Base-by-base conservation (phyloP, 2,113 vertebrate species). In the Catagonus wagneri region DNA sequence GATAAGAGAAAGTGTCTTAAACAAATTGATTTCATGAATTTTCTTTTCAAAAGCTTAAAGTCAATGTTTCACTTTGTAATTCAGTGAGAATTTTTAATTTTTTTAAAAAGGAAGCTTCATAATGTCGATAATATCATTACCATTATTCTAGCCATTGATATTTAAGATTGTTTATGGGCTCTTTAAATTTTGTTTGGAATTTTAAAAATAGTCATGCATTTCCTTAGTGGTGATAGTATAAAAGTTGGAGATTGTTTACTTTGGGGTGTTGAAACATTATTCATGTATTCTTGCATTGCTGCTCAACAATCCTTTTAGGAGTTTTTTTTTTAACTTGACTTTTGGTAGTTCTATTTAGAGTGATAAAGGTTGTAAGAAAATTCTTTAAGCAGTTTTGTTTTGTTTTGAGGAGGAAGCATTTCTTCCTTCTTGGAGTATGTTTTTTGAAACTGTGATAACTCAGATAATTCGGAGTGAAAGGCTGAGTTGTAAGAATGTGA, bases 131-230 rank as follows among this genome's bases (percentile, higher is more conserved):
- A 44, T 90, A 71, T 79, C 36, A 56, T 89, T 72, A 36, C 36
- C 19, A 50, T 89, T 90, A 20, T 61, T 90, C 44, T 39, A 52
- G 34, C 61, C n/a, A 52, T 89, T 88, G 52, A 11, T 90, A 58
- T 61, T 76, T 85, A 74, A 94, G 92, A 66, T 79, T 87, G 2
- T 65, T 94, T 89, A 14, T 83, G 36, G 14, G 36, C 27, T 92
- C 36, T 87, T 71, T 63, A 94, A 93, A 63, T 85, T 81, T 94
- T 79, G 63, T 75, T 87, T 22, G 14, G 32, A 88, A 81, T 96
- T 97, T 17, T 11, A 68, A 25, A 87, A 93, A 25, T 29, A 94
- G 68, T 93, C 6, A 12, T 44, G 0, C 12, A 1, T 68, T 81
- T 90, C 20, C 17, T 85, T 89, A 56, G 25, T 79, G 29, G 29